phyloP scores from a whole-genome alignment of 2,113 vertebrate species.

The Meleagris gallopavo region DNA sequence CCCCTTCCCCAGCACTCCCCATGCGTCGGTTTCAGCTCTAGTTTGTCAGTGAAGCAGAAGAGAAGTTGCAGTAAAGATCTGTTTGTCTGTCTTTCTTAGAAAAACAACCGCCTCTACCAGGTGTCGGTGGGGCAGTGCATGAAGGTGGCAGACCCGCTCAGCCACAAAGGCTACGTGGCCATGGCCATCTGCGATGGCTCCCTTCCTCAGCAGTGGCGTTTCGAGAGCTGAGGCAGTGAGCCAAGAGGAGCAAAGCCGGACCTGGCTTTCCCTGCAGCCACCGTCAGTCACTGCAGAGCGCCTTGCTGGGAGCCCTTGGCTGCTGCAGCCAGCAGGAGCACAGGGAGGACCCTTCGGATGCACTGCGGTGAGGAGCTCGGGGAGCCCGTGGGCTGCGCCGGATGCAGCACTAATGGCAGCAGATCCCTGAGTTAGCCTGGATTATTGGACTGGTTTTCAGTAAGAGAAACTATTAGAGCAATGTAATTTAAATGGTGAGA shows the following conservation, averaged over 20 bases:
- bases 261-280: neutral
- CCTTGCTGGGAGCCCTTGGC: neutral
- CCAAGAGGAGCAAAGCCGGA: neutral
- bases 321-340: neutral
- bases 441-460: neutral
- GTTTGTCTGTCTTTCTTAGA: constrained; percentile 73
- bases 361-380: neutral
- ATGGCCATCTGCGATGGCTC: constrained; percentile 94
- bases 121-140: constrained; percentile 96
- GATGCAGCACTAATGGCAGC: neutral
- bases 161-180: constrained; percentile 85
- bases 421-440: neutral
- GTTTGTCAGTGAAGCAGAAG: neutral
- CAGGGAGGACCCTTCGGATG: too few relatives aligned
- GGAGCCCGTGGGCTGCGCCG: neutral
- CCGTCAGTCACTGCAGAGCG: neutral
- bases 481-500: constrained; percentile 21
- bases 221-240: constrained; percentile 78
- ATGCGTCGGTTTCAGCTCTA: neutral
- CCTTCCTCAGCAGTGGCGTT: constrained; percentile 88
- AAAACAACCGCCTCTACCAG: constrained; percentile 91
- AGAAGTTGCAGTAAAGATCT: neutral
- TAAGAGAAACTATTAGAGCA: constrained; percentile 47
- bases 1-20: neutral
- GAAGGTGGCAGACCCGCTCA: constrained; percentile 77